These are phyloP conservation scores for Hylaea fasciaria DNA, from an alignment of 2,888 invertebrate species.

Conservation along the genomic window DNA sequence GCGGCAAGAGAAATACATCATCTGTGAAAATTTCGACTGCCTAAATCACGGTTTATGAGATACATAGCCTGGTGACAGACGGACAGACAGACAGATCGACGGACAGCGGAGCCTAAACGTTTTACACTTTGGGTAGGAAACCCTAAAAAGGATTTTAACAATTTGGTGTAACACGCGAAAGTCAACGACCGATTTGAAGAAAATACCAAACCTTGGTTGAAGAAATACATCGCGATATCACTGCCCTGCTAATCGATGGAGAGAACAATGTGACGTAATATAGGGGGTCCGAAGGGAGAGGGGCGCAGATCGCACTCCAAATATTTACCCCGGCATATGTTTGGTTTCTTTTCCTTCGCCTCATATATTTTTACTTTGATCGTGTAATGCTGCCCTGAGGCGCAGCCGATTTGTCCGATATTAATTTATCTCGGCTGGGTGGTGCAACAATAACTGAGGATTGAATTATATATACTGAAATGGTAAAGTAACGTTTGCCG, in stretches of 20 bases:
- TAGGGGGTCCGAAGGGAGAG: slow-evolving; percentile 52
- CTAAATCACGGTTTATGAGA: too few relatives aligned
- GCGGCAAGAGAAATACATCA: too few relatives aligned
- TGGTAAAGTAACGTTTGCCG: too few relatives aligned
- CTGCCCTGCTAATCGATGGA: slow-evolving; percentile 75
- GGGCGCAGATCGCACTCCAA: slow-evolving; percentile 68
- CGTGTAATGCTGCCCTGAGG: slow-evolving; percentile 76
- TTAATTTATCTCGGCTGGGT: slow-evolving; percentile 66
- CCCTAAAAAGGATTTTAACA: too few relatives aligned
- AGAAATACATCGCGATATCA: slow-evolving; percentile 71
- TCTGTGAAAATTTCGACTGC: too few relatives aligned
- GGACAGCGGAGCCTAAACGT: too few relatives aligned
- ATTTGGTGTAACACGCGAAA: too few relatives aligned
- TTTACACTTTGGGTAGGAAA: too few relatives aligned
- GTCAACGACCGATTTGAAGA: slow-evolving; percentile 7
- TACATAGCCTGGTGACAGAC: too few relatives aligned
- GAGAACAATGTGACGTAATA: slow-evolving; percentile 82
- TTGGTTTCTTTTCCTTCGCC: slow-evolving; percentile 83
- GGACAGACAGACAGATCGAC: too few relatives aligned
- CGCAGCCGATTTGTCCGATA: slow-evolving; percentile 76
- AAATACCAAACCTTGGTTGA: slow-evolving; percentile 34
- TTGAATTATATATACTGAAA: slow-evolving; percentile 11
- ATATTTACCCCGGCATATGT: slow-evolving; percentile 82
- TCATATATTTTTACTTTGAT: slow-evolving; percentile 84
- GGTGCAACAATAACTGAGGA: slow-evolving; percentile 34